A percentile compares a stretch with the other conserved stretches of the same genome.
These are phyloP conservation scores for Arctia plantaginis DNA, from an alignment of 2,888 invertebrate genomes.

Conservation along the genomic window DNA sequence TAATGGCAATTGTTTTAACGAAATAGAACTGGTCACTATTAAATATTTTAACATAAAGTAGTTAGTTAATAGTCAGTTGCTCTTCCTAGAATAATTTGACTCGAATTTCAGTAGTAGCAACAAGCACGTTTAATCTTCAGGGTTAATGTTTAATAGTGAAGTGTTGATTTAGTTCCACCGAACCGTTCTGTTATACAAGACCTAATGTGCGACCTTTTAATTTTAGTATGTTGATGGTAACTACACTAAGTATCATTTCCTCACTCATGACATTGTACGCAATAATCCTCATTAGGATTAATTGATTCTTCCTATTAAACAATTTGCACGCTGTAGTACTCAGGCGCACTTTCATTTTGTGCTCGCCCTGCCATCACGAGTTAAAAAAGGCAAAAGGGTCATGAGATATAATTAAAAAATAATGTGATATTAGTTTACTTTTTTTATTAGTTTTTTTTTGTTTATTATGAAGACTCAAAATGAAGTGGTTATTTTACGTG, in stretches of 20 bases:
- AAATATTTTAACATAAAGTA: too few species aligned
- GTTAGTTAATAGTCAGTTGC: not conserved
- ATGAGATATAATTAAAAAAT: slow-evolving; percentile 13
- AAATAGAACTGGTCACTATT: not conserved
- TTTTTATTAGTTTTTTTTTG: too few species aligned
- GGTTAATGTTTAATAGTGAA: not conserved
- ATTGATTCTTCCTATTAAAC: slow-evolving; percentile 54
- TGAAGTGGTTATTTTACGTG: slow-evolving; percentile 76
- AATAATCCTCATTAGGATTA: slow-evolving; percentile 52
- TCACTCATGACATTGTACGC: slow-evolving; percentile 56
- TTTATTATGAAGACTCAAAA: slow-evolving; percentile 55
- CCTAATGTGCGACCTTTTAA: slow-evolving; percentile 59
- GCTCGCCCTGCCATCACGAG: slow-evolving; percentile 36
- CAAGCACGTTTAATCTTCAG: not conserved
- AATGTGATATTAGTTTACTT: slow-evolving; percentile 15
- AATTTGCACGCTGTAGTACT: slow-evolving; percentile 29
- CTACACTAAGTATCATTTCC: slow-evolving; percentile 55
- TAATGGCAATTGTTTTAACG: not conserved
- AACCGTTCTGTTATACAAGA: not conserved
- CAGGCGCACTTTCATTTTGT: slow-evolving; percentile 46
- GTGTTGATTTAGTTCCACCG: not conserved
- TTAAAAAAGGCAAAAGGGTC: slow-evolving; percentile 21
- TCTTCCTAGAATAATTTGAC: not conserved
- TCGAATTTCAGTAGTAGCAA: not conserved
- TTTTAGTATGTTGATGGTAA: slow-evolving; percentile 40